These are phyloP conservation scores for Mizuhopecten yessoensis DNA, from an alignment of 1,140 invertebrate genomes.

Conservation along the genomic window DNA sequence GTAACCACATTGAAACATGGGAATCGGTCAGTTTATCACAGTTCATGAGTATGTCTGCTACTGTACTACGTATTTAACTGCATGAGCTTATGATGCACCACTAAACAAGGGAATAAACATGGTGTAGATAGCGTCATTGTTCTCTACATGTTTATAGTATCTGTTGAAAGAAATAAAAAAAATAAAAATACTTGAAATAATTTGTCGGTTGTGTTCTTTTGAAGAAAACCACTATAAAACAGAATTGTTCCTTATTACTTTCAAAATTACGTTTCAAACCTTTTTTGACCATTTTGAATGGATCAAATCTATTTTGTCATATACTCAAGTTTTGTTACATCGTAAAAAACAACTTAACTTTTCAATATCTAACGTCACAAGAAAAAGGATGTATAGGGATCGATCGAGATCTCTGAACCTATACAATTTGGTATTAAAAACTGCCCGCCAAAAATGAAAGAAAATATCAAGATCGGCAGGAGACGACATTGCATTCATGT, in stretches of 20 bases:
- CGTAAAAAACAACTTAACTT: too few species aligned
- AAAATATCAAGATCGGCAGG: too few species aligned
- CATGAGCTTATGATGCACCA: not conserved
- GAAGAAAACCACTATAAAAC: not conserved
- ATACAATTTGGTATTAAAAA: too few species aligned
- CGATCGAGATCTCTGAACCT: too few species aligned
- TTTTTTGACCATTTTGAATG: not conserved
- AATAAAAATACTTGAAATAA: not conserved
- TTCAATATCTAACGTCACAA: too few species aligned
- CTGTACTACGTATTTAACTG: not conserved
- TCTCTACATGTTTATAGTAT: conserved; percentile 39
- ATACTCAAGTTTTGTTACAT: too few species aligned
- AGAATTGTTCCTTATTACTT: not conserved
- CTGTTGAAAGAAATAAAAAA: conserved; percentile 37
- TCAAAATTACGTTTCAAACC: too few species aligned
- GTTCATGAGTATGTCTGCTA: conserved; percentile 13
- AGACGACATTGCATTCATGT: too few species aligned
- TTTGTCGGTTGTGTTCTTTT: not conserved
- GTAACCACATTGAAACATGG: not conserved
- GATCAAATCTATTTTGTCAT: too few species aligned
- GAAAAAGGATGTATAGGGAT: too few species aligned
- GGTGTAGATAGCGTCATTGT: conserved; percentile 25
- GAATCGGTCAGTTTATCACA: not conserved
- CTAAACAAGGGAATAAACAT: not conserved
- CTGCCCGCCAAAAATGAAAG: too few species aligned